Evolutionary conservation across 2,888 invertebrate genomes (phyloP), one percentile per base, ranked within the genome.

Genomic region (Notocelia uddmanniana): DNA sequence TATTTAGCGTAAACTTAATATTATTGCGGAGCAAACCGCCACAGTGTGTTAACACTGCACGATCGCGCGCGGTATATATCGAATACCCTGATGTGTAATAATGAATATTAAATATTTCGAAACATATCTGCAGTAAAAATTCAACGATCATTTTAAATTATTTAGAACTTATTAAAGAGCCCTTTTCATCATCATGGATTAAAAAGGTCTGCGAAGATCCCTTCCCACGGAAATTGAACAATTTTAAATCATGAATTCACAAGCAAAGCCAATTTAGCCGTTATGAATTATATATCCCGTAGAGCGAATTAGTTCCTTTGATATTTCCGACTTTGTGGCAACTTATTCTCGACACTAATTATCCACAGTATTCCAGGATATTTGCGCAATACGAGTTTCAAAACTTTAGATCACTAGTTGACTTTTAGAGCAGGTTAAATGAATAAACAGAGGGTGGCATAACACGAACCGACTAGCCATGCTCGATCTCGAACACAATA

Each of bases 401-500:
- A 10, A 3, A 41, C 10, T 63, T 63, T 19, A 50, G 5, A 54
- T 66, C 37, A 37, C 19, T 19, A 62, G 50, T 60, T 63, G 54
- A 54, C 54, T 54, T 15, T 52, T 37, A 62, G 52, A 62, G 37
- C 59, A 21, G 50, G 23, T 55, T 69, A 55, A 62, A 52, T 48
- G 55, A 18, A 21, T 57, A 41, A 63, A 69, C 63, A 63, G 55
- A 50, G 52, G 68, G 26, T 45, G 69, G 34, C 66, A 69, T 62
- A 62, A 64, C 63, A 34, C 55, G 66, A 63, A 67, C 58, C 67
- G 70, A 26, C 50, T 66, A 26, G 26, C 54, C 37, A 41, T 58
- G 74, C 69, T 66, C 54, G 58, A 74, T 58, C 74, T 77, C 75
- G 69, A 73, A 67, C 69, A 81, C 80, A 83, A 82, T 79, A 74